Conservation (phyloP, 2,113 vertebrate genomes). For the Pseudorhombus dupliciocellatus region DNA sequence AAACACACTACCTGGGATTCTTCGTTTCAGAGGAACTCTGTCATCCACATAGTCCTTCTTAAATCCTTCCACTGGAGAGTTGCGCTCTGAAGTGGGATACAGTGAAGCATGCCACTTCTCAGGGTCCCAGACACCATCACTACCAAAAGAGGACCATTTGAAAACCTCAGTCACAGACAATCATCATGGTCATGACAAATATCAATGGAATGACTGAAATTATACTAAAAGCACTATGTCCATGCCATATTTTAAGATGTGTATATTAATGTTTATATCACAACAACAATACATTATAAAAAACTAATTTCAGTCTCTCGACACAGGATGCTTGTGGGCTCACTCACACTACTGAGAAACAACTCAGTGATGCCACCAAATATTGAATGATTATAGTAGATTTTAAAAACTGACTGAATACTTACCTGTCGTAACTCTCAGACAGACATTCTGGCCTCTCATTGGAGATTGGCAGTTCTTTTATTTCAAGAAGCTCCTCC, state of each 20-base stretch:
- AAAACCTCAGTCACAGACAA: conserved; percentile 1
- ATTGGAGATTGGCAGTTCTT: conserved; percentile 91
- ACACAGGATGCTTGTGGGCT: no score
- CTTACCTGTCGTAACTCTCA: conserved; percentile 97
- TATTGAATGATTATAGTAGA: no score
- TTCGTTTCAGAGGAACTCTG: conserved; percentile 88
- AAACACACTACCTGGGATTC: conserved; percentile 93
- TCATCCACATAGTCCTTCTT: conserved; percentile 92
- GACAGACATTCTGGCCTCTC: conserved; percentile 94
- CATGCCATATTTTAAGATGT: no score
- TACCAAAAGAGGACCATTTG: conserved; percentile 53
- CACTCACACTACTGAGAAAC: no score
- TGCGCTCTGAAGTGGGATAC: conserved; percentile 91
- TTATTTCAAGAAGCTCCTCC: conserved; percentile 96
- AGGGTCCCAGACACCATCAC: conserved; percentile 98
- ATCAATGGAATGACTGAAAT: no score
- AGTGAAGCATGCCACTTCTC: conserved; percentile 99
- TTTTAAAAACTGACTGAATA: neutral
- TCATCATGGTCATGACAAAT: neutral
- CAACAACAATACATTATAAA: no score
- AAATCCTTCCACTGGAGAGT: conserved; percentile 89
- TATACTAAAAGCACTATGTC: no score
- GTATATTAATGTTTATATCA: no score
- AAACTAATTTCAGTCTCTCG: no score
- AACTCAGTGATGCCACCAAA: neutral